Conservation (phyloP, 37 sponge, comb jelly and placozoan species). For the Lycopodina hypogea region DNA sequence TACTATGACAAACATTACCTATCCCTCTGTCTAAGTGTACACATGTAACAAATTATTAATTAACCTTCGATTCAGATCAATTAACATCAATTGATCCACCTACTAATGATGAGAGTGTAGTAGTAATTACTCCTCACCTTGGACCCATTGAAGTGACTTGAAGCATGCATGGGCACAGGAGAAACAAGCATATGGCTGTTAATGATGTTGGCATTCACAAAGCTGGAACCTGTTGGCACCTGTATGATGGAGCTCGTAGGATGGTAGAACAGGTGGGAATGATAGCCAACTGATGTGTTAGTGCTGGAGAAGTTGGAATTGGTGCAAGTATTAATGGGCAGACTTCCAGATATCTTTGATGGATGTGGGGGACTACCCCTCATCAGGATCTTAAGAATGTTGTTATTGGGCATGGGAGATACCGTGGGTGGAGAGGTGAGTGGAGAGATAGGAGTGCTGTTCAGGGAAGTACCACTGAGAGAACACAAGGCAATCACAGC, state of each 20-base stretch:
- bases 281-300: not conserved
- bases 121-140: too few relatives aligned
- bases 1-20: too few relatives aligned
- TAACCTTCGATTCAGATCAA: too few relatives aligned
- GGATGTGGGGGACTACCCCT: constrained; percentile 13
- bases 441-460: constrained; percentile 40
- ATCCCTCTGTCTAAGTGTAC: too few relatives aligned
- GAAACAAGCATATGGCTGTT: constrained; percentile 8
- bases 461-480: constrained; percentile 35
- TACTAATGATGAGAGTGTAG: too few relatives aligned
- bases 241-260: constrained; percentile 19
- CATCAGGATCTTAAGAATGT: constrained; percentile 20
- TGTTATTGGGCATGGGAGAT: constrained; percentile 19
- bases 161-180: not conserved
- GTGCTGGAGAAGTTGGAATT: not conserved
- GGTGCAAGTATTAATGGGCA: not conserved
- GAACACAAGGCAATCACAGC: constrained; percentile 52
- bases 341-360: constrained; percentile 2
- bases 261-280: not conserved
- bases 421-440: constrained; percentile 25
- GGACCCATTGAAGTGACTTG: not conserved
- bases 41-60: too few relatives aligned
- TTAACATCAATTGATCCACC: too few relatives aligned
- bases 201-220: constrained; percentile 24
- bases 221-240: constrained; percentile 13